A percentile compares a stretch with the other conserved stretches of the same genome.
Conservation (phyloP, 2,113 vertebrate species). For the Megaptera novaeangliae region DNA sequence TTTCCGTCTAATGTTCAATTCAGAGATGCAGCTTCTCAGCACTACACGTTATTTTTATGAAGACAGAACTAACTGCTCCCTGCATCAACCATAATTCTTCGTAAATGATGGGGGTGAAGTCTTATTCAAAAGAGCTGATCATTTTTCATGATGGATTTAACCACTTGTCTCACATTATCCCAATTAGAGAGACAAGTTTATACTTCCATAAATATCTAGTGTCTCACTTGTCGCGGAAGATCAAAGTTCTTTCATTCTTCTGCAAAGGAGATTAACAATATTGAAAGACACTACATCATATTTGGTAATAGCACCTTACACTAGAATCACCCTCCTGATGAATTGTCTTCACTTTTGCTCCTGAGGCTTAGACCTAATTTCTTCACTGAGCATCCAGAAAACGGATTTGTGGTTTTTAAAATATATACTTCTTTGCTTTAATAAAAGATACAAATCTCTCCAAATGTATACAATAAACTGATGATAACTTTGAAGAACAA, state of each 20-base stretch:
- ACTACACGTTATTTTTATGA: background rate
- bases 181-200: constrained; percentile 28
- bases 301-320: background rate
- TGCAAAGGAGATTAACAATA: background rate
- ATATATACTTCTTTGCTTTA: background rate
- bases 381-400: background rate
- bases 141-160: constrained; percentile 11
- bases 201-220: background rate
- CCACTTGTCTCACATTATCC: background rate
- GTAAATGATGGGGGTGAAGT: constrained; percentile 18
- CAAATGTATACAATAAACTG: background rate
- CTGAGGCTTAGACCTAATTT: background rate
- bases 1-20: background rate
- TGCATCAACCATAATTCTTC: constrained; percentile 5
- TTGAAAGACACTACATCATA: background rate
- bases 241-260: background rate
- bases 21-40: background rate
- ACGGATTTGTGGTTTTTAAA: background rate
- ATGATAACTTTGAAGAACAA: background rate
- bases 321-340: no score
- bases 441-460: background rate
- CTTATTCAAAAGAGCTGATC: constrained; percentile 57
- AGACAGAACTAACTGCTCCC: background rate
- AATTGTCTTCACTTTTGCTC: background rate
- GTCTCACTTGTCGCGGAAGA: background rate